Percentiles rank a stretch among this genome's conserved stretches.
Evolutionary conservation across 1,140 invertebrate species (phyloP).

Genomic region (Formica selysi): DNA sequence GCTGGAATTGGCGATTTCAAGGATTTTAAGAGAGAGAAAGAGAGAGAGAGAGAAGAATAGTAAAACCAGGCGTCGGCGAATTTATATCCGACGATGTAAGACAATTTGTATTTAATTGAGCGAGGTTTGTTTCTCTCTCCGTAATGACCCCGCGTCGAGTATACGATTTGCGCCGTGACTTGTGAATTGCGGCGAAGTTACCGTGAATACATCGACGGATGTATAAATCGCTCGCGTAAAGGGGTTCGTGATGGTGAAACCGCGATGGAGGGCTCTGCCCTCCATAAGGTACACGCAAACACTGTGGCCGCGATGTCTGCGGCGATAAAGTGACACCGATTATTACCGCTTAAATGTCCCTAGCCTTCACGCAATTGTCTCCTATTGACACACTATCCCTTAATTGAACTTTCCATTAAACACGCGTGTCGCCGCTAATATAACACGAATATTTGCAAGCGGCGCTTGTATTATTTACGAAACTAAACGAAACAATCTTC

Average conservation of each 20-base stretch:
- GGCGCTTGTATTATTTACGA: not conserved
- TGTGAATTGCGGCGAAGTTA: not conserved
- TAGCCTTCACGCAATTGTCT: slow-evolving; percentile 59
- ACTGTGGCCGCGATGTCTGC: slow-evolving; percentile 2
- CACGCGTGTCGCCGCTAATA: not conserved
- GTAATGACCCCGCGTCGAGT: not conserved
- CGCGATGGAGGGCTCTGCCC: slow-evolving; percentile 22
- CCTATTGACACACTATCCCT: slow-evolving; percentile 67
- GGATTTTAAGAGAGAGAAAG: not conserved
- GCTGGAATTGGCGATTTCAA: slow-evolving; percentile 18
- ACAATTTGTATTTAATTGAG: slow-evolving; percentile 42
- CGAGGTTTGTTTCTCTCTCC: not conserved
- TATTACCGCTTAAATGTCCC: slow-evolving; percentile 56
- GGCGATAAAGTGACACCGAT: slow-evolving; percentile 46
- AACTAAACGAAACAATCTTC: not conserved
- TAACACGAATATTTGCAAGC: not conserved
- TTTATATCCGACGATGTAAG: slow-evolving; percentile 12
- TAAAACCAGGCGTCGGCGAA: not conserved
- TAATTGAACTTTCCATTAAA: slow-evolving; percentile 47
- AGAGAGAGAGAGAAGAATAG: not conserved
- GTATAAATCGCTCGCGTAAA: slow-evolving; percentile 64
- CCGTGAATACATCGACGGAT: slow-evolving; percentile 20
- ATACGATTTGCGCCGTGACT: not conserved
- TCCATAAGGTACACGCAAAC: slow-evolving; percentile 25
- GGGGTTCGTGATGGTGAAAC: slow-evolving; percentile 29